Evolutionary conservation across 2,888 invertebrate genomes (phyloP).

Genomic region (Limnephilus marmoratus): DNA sequence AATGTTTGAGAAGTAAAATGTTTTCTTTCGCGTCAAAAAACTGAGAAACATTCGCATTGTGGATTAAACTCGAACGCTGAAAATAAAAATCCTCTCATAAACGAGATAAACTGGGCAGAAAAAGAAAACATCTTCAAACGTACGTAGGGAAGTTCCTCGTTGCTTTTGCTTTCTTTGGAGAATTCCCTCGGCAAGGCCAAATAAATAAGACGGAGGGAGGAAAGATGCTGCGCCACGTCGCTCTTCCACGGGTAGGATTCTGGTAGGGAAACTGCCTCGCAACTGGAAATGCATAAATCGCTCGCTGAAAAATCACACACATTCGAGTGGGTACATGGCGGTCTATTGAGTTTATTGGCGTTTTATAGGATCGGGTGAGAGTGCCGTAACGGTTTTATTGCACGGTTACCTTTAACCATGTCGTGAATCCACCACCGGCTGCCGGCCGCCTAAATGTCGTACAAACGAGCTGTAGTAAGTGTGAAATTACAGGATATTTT

Average conservation of each 20-base stretch:
- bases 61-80: neutral
- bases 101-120: slow-evolving; percentile 10
- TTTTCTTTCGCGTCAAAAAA: neutral
- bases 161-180: slow-evolving; percentile 2
- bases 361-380: slow-evolving; percentile 33
- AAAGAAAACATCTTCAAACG: neutral
- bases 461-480: neutral
- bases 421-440: neutral
- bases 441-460: neutral
- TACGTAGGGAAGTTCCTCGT: neutral
- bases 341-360: slow-evolving; percentile 5
- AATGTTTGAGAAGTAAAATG: neutral
- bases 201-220: slow-evolving; percentile 22
- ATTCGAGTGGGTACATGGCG: slow-evolving; percentile 6
- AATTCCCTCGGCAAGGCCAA: slow-evolving; percentile 8
- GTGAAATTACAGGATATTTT: neutral
- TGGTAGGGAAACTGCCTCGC: neutral
- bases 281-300: slow-evolving; percentile 47
- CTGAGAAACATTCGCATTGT: neutral
- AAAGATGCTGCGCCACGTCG: neutral
- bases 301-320: slow-evolving; percentile 38
- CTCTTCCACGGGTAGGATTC: neutral
- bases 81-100: neutral
- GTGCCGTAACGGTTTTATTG: slow-evolving; percentile 14
- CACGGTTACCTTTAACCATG: slow-evolving; percentile 15